Evolutionary conservation across 1,140 invertebrate species (phyloP).

Genomic region (Meteorus sp.): DNA sequence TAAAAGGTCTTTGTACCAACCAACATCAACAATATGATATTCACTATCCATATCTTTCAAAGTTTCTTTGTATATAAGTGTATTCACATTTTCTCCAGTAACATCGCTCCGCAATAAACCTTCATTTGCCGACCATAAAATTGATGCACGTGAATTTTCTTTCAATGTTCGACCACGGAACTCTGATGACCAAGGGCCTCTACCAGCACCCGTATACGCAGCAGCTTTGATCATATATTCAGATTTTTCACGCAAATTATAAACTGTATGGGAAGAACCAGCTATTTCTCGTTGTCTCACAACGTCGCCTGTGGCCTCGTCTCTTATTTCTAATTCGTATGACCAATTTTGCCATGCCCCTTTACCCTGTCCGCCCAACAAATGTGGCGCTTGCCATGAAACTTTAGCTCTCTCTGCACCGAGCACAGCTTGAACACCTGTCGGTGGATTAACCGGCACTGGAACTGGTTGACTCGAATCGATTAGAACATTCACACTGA

Average conservation of each 20-base stretch:
- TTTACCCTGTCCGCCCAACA: slow-evolving; percentile 76
- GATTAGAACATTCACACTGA: slow-evolving; percentile 64
- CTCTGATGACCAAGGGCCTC: slow-evolving; percentile 78
- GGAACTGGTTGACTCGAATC: slow-evolving; percentile 75
- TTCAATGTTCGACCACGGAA: slow-evolving; percentile 70
- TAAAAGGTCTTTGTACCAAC: slow-evolving; percentile 70
- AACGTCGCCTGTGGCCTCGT: slow-evolving; percentile 59
- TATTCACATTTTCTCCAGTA: slow-evolving; percentile 70
- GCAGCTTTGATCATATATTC: slow-evolving; percentile 77
- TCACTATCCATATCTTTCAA: slow-evolving; percentile 55
- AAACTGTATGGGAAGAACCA: slow-evolving; percentile 66
- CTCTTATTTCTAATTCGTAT: slow-evolving; percentile 77
- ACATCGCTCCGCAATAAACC: slow-evolving; percentile 74
- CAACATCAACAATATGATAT: slow-evolving; percentile 67
- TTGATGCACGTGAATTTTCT: slow-evolving; percentile 59
- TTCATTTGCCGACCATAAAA: slow-evolving; percentile 73
- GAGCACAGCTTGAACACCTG: slow-evolving; percentile 76
- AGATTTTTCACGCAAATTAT: slow-evolving; percentile 71
- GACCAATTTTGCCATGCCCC: slow-evolving; percentile 84
- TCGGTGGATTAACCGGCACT: slow-evolving; percentile 75
- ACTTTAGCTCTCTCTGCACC: slow-evolving; percentile 73
- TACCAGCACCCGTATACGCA: slow-evolving; percentile 74
- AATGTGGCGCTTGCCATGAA: slow-evolving; percentile 76
- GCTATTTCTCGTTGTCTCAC: slow-evolving; percentile 63
- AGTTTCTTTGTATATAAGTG: slow-evolving; percentile 64